phyloP scores from a whole-genome alignment of 2,888 invertebrate genomes.

The Osedax fenrisi region DNA sequence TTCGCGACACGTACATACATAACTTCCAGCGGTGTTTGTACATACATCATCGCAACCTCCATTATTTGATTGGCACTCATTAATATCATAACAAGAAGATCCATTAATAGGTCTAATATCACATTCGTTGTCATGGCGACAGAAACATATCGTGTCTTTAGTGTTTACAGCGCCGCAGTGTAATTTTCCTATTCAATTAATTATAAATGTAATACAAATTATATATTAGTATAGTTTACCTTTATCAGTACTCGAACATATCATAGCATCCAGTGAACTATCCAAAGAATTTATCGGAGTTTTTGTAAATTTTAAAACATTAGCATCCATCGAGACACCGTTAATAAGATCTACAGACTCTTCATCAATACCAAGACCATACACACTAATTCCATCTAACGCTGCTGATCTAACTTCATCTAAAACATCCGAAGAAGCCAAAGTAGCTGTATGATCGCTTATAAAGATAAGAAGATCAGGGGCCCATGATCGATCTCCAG shows the following conservation, averaged over 20 bases:
- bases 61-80: not conserved
- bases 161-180: conserved; percentile 7
- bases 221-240: not conserved
- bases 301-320: not conserved
- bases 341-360: not conserved
- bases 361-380: not conserved
- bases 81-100: not conserved
- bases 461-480: not conserved
- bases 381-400: not conserved
- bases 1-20: not conserved
- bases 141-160: conserved; percentile 13
- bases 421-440: not conserved
- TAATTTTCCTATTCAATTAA: not conserved
- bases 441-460: not conserved
- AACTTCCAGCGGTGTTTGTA: not conserved
- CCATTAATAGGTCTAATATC: conserved; percentile 2
- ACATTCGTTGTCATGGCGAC: conserved; percentile 8
- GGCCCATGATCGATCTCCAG: not conserved
- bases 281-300: not conserved
- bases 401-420: not conserved
- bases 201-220: not conserved
- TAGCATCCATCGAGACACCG: not conserved
- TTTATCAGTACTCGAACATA: not conserved
- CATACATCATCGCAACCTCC: not conserved
- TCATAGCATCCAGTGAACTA: not conserved